These are phyloP conservation scores for Carettochelys insculpta DNA, from an alignment of 2,113 vertebrate genomes.

Conservation along the genomic window DNA sequence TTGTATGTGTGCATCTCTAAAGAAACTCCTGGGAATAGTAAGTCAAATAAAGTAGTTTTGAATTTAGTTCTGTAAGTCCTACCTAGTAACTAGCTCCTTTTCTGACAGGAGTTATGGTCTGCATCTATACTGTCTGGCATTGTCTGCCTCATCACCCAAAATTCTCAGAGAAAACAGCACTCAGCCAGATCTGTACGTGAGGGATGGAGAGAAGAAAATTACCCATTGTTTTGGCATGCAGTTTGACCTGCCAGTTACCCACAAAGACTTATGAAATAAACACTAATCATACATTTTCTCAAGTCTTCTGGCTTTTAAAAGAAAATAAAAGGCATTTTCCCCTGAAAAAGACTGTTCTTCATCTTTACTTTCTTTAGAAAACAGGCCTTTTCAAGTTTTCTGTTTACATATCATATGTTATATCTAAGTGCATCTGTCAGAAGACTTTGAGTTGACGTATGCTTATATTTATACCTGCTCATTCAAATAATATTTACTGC, in stretches of 20 bases:
- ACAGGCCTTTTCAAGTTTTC: conserved; percentile 55
- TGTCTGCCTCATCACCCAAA: background rate
- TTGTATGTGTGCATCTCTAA: background rate
- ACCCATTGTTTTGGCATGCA: background rate
- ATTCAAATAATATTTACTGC: conserved; percentile 20
- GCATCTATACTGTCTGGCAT: background rate
- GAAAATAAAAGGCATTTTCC: conserved; percentile 42
- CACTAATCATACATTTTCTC: conserved; percentile 34
- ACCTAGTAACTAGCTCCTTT: background rate
- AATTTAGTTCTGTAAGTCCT: background rate
- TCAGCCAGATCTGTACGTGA: background rate
- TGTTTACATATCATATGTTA: conserved; percentile 63
- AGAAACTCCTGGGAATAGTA: background rate
- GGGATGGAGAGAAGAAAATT: conserved; percentile 31
- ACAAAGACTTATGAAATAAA: conserved; percentile 39
- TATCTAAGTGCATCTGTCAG: conserved; percentile 66
- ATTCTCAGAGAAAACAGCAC: background rate
- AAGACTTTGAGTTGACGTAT: conserved; percentile 59
- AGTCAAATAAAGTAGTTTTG: background rate
- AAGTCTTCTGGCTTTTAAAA: conserved; percentile 40
- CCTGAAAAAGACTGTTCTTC: conserved; percentile 61
- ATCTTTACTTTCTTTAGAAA: conserved; percentile 67
- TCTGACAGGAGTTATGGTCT: background rate
- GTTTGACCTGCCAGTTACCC: conserved; percentile 36
- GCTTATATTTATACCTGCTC: conserved; percentile 58